Conservation (phyloP, 2,888 invertebrate genomes). For the Adelphocoris suturalis region DNA sequence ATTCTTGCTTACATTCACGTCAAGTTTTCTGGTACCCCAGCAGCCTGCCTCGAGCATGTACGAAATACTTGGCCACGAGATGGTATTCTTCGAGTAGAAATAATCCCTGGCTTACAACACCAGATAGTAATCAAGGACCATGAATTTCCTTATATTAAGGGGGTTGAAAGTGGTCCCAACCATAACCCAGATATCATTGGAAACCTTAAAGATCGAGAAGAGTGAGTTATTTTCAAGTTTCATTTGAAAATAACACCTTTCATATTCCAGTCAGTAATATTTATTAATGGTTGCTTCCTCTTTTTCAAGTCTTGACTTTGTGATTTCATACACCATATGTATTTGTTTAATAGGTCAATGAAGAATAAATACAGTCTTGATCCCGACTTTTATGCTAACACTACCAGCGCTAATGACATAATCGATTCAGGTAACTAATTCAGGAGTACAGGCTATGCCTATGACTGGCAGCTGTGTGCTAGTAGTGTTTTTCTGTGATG, state of each 20-base stretch:
- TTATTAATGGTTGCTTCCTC: neutral
- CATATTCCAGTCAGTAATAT: neutral
- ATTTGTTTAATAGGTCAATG: neutral
- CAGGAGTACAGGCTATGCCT: neutral
- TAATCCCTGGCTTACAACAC: constrained; percentile 81
- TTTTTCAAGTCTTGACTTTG: neutral
- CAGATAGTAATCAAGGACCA: constrained; percentile 59
- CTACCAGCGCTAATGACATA: neutral
- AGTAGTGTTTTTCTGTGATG: too few species aligned
- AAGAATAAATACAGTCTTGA: constrained; percentile 9
- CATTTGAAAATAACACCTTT: neutral
- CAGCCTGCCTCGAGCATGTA: constrained; percentile 94
- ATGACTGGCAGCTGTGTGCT: too few species aligned
- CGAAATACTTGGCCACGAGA: constrained; percentile 95
- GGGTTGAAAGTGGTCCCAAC: neutral
- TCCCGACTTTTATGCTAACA: constrained; percentile 28
- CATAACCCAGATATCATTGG: neutral
- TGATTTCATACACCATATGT: neutral
- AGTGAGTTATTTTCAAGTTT: neutral
- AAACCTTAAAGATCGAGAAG: neutral
- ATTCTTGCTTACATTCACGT: constrained; percentile 96
- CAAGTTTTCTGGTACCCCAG: constrained; percentile 94
- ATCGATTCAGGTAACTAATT: constrained; percentile 17
- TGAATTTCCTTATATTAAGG: constrained; percentile 46
- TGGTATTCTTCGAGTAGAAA: constrained; percentile 95